Base-by-base conservation (phyloP, 1,140 invertebrate genomes). In the Lordiphosa collinella region DNA sequence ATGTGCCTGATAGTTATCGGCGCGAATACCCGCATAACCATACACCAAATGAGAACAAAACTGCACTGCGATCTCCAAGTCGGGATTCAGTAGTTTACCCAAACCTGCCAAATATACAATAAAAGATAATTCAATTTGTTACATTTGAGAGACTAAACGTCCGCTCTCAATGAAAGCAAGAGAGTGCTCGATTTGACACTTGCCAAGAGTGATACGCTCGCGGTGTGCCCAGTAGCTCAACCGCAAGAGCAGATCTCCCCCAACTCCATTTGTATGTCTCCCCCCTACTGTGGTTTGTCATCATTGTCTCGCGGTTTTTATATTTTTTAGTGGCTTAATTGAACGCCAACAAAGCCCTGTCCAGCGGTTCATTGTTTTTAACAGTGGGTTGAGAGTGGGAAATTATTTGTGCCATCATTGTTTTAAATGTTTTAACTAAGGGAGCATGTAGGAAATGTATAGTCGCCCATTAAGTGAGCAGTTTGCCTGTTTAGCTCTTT, bases 41-140 rank as follows among this genome's bases (percentile, higher is more conserved):
- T 97, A 97, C 12, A 97, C 91, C 51, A 97, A 88, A 89, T 97
- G 95, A 0, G 95, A 95, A 90, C 96, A 98, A 79, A 95, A 93
- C 8, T 93, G 91, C 1, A 95, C 82, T 0, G 93, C 94, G 4
- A 93, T 91, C 51, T 94, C 93, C 50, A 97, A 86, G 79, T 97
- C 94, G 8, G 92, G 89, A 0, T 94, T 90, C 60, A 93, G 92
- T 79, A 96, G 94, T 76, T 95, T 95, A 34, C 93, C 94, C 79
- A 94, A 91, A 70, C 94, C 95, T 96, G 50, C 7, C 25, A 29
- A 29, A 29, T 2, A 18, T 2, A 18, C 2, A 29, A 29, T 8
- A 54, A 41, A 11, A 14, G 38, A n/a, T 18, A 37, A 40, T 31
- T 12, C 31, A 18, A 35, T 37, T 37, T 10, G 22, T 22, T 36